Base-by-base conservation (phyloP, 2,113 vertebrate species). In the Chinchilla lanigera region DNA sequence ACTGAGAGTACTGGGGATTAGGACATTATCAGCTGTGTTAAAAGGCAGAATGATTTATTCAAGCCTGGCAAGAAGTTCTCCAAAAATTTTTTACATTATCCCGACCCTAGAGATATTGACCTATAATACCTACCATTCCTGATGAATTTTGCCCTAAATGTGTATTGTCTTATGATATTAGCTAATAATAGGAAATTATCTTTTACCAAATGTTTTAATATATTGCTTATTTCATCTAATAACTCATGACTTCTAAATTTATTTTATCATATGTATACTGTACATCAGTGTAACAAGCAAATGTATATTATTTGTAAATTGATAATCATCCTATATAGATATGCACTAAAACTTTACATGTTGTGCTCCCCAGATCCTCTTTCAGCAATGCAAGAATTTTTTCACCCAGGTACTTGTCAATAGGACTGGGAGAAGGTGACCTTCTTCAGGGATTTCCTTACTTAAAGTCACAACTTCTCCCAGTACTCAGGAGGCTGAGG, bases 171-270 rank as follows among this genome's bases (percentile, higher is more conserved):
- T 91, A 60, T 69, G 52, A 24, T 28, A 80, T 60, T 58, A 69
- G 38, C 75, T 67, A 91, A 58, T 75, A 69, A 19, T 77, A 89
- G 44, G 69, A 94, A 92, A 92, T 22, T 60, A 67, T 91, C 65
- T 67, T 69, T 61, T 96, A 83, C 22, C 41, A 92, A 92, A 63
- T 26, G 9, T 78, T 92, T 61, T 80, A 89, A 69, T 69, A 47
- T 26, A 63, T n/a, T 54, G 11, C 47, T 87, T 52, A 92, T 65
- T 77, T 94, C 75, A 84, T 41, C 30, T n/a, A 61, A 58, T 52
- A 78, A 50, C 14, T 77, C 16, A 88, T 60, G 33, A 75, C 33
- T 94, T 92, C 50, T 38, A 69, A 69, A 78, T 47, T 78, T 78
- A 60, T 54, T 92, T 91, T 67, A 44, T 44, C 24, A 16, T 69